These are phyloP conservation scores for Falco concolor DNA, from an alignment of 2,797 vertebrate species.

Conservation along the genomic window DNA sequence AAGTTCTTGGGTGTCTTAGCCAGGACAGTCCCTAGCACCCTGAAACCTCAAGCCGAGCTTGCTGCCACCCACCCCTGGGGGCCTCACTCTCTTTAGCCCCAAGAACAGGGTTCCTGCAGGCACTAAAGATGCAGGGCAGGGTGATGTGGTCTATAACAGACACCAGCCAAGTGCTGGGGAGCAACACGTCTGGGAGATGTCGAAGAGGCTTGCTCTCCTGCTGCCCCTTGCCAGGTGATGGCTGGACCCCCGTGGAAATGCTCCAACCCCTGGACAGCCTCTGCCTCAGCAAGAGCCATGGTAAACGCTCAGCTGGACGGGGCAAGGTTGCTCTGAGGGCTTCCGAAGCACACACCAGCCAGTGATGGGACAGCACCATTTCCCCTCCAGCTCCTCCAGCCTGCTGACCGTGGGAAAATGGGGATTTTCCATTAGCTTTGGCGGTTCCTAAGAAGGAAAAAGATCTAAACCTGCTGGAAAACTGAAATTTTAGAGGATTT, in stretches of 20 bases:
- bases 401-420: rapidly evolving
- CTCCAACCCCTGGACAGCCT: neutral
- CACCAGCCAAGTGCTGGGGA: neutral
- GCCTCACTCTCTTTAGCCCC: neutral
- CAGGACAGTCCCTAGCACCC: neutral
- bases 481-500: neutral
- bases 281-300: neutral
- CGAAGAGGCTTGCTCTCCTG: neutral
- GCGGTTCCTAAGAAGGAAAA: neutral
- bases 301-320: rapidly evolving
- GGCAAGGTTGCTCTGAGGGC: neutral
- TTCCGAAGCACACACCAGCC: neutral
- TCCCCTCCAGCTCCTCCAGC: neutral
- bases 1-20: neutral
- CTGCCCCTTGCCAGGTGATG: neutral
- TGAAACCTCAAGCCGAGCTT: neutral
- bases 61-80: neutral
- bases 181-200: neutral
- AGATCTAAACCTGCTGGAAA: neutral
- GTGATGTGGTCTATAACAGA: neutral
- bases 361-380: no score
- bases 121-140: neutral
- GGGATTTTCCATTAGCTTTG: neutral
- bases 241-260: neutral
- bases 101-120: neutral